These are phyloP conservation scores for Chaunax sp. DNA, from an alignment of 2,797 vertebrate genomes.

Conservation along the genomic window DNA sequence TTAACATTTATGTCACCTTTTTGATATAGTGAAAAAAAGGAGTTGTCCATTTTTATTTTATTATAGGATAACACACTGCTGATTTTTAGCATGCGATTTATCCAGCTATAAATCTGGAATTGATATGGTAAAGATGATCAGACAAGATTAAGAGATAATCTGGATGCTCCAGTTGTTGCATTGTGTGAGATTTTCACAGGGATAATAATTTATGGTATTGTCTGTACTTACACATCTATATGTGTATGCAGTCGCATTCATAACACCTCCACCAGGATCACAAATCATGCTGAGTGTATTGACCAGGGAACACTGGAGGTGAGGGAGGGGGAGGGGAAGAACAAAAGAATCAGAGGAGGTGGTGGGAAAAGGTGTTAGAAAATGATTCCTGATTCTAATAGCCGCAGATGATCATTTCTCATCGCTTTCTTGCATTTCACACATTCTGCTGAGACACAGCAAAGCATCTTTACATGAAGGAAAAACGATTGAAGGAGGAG, in stretches of 20 bases:
- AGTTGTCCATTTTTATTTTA: slow-evolving; percentile 11
- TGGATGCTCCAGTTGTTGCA: slow-evolving; percentile 57
- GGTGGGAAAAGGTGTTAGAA: slow-evolving; percentile 62
- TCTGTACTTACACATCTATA: slow-evolving; percentile 31
- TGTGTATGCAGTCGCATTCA: slow-evolving; percentile 34
- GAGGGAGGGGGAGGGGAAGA: slow-evolving; percentile 74
- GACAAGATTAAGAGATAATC: slow-evolving; percentile 67
- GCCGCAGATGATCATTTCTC: slow-evolving; percentile 51
- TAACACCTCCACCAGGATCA: slow-evolving; percentile 29
- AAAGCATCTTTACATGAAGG: slow-evolving; percentile 77
- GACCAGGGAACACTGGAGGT: slow-evolving; percentile 62
- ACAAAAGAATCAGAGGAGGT: slow-evolving; percentile 76
- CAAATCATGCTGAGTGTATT: slow-evolving; percentile 57
- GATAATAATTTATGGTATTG: slow-evolving; percentile 19
- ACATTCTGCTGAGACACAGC: slow-evolving; percentile 70
- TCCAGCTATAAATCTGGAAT: slow-evolving; percentile 56
- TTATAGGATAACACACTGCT: slow-evolving; percentile 1
- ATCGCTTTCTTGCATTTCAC: slow-evolving; percentile 60
- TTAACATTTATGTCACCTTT: background rate
- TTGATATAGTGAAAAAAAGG: background rate
- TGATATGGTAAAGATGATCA: slow-evolving; percentile 60
- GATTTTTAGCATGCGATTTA: slow-evolving; percentile 49
- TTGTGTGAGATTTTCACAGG: slow-evolving; percentile 34
- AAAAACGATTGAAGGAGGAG: slow-evolving; percentile 49
- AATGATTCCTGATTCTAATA: slow-evolving; percentile 45